phyloP scores from a whole-genome alignment of 2,888 invertebrate genomes.

The Platerodrilus igneus region DNA sequence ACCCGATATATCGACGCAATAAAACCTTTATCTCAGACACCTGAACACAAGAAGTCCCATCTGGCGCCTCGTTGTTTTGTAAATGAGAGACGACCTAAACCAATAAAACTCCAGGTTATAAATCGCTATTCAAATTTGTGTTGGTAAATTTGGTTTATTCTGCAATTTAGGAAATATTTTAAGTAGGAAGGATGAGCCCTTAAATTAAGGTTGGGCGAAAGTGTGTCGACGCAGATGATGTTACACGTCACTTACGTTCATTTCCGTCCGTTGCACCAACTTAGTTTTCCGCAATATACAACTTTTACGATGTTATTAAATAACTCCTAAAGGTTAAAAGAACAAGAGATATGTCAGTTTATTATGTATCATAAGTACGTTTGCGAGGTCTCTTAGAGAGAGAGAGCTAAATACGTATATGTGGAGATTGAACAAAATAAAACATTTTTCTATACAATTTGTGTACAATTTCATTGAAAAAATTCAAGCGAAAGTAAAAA shows the following conservation, averaged over 20 bases:
- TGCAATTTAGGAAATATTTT: constrained; percentile 19
- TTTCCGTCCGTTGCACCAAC: constrained; percentile 23
- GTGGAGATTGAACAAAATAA: too few relatives aligned
- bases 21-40: constrained; percentile 39
- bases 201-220: constrained; percentile 21
- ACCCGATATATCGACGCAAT: constrained; percentile 24
- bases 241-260: constrained; percentile 22
- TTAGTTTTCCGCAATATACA: constrained; percentile 25
- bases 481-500: too few relatives aligned
- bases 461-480: too few relatives aligned
- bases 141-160: constrained; percentile 20
- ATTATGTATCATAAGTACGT: constrained; percentile 31
- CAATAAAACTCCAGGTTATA: too few relatives aligned
- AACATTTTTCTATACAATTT: too few relatives aligned
- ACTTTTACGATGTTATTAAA: constrained; percentile 31
- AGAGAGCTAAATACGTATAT: too few relatives aligned
- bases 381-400: too few relatives aligned
- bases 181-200: constrained; percentile 19
- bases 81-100: constrained; percentile 10
- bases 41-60: constrained; percentile 34
- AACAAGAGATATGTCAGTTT: constrained; percentile 27
- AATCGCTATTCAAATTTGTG: constrained; percentile 20
- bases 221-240: constrained; percentile 17
- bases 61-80: constrained; percentile 26
- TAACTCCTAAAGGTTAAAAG: constrained; percentile 28